Percentiles rank a stretch among this genome's conserved stretches.
phyloP scores from a whole-genome alignment of 2,113 vertebrate genomes.

The Zapornia atra region DNA sequence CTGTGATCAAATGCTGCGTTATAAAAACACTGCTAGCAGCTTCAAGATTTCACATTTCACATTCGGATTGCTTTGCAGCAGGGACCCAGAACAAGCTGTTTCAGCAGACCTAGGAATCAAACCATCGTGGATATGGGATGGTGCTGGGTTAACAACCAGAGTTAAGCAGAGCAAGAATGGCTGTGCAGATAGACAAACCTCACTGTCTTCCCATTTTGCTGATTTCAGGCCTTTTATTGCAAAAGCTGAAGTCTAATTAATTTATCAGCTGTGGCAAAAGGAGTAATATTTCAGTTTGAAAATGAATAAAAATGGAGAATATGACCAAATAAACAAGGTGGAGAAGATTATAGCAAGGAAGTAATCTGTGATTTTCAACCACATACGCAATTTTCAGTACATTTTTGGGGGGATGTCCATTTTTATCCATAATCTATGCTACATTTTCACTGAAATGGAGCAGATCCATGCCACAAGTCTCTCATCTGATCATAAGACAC shows the following conservation, averaged over 20 bases:
- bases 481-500: not conserved
- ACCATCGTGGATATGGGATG: not conserved
- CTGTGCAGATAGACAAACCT: not conserved
- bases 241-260: not conserved
- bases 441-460: not conserved
- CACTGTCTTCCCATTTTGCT: not conserved
- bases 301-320: not conserved
- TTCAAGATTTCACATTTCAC: not conserved
- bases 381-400: not conserved
- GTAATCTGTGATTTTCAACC: not conserved
- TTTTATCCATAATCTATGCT: not conserved
- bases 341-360: not conserved
- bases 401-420: not conserved
- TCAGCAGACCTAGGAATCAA: not conserved
- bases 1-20: not conserved
- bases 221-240: not conserved
- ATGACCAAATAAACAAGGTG: not conserved
- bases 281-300: not conserved
- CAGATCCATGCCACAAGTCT: not conserved
- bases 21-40: not conserved
- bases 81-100: not conserved
- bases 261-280: not conserved
- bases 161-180: not conserved
- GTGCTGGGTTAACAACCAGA: not conserved
- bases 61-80: not conserved